A percentile compares a stretch with the other conserved stretches of the same genome.
Evolutionary conservation across 2,888 invertebrate species (phyloP).

Genomic region (Unio pictorum): DNA sequence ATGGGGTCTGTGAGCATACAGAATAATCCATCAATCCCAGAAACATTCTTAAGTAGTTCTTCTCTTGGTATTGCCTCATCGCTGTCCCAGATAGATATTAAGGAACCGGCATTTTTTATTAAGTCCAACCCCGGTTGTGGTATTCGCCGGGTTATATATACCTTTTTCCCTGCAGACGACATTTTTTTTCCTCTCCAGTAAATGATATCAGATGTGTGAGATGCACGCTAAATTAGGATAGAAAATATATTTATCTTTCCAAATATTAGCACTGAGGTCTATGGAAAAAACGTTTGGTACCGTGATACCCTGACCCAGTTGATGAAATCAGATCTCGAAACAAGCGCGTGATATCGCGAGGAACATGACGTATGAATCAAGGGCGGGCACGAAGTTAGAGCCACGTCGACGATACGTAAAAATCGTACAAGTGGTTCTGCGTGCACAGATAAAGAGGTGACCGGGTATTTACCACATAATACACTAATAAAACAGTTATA

Average conservation of each 20-base stretch:
- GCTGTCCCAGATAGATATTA: conserved; percentile 58
- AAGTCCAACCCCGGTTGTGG: conserved; percentile 51
- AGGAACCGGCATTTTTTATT: conserved; percentile 40
- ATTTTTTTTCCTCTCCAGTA: no score
- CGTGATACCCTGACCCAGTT: no score
- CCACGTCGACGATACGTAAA: background rate
- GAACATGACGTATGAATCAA: no score
- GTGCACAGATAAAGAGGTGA: background rate
- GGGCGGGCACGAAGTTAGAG: no score
- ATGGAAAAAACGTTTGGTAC: no score
- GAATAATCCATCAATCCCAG: conserved; percentile 81
- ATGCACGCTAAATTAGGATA: no score
- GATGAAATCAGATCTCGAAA: no score
- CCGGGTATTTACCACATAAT: no score
- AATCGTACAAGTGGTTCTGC: background rate
- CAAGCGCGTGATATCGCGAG: no score
- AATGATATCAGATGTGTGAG: no score
- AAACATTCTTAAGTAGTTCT: conserved; percentile 80
- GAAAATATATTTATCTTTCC: no score
- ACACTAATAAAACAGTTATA: background rate
- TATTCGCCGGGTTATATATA: conserved; percentile 60
- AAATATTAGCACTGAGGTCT: no score
- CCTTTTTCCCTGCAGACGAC: conserved; percentile 20
- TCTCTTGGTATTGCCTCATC: conserved; percentile 71
- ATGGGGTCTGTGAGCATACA: conserved; percentile 88